Evolutionary conservation across 1,140 invertebrate species (phyloP).

Genomic region (Meloidogyne hapla): DNA sequence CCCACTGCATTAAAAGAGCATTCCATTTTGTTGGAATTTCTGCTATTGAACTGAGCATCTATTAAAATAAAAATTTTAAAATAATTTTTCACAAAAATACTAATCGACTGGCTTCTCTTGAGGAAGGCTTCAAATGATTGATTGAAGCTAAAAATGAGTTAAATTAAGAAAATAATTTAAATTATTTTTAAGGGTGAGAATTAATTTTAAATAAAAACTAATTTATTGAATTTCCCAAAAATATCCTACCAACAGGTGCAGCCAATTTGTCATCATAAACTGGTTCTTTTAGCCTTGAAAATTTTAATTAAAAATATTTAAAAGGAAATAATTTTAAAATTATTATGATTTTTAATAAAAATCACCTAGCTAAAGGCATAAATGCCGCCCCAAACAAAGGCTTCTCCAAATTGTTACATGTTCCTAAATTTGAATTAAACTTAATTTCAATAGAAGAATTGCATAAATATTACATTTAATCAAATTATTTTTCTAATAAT

Average conservation of each 20-base stretch:
- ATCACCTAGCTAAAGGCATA: slow-evolving; percentile 74
- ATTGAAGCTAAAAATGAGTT: slow-evolving; percentile 50
- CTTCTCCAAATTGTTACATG: slow-evolving; percentile 88
- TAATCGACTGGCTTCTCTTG: slow-evolving; percentile 49
- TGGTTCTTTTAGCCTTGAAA: slow-evolving; percentile 25
- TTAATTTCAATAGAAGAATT: too few relatives aligned
- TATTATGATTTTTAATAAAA: too few relatives aligned
- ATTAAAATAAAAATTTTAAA: too few relatives aligned
- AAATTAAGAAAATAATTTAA: background rate
- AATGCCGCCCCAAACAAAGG: slow-evolving; percentile 87
- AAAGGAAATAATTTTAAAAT: background rate
- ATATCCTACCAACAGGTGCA: slow-evolving; percentile 41
- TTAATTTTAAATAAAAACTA: too few relatives aligned
- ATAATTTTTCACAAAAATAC: background rate
- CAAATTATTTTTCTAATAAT: too few relatives aligned
- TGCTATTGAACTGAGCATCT: slow-evolving; percentile 51
- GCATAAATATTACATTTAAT: too few relatives aligned
- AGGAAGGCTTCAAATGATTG: slow-evolving; percentile 50
- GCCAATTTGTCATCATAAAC: slow-evolving; percentile 42
- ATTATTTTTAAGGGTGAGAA: background rate
- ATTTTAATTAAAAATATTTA: background rate
- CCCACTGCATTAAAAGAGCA: slow-evolving; percentile 63
- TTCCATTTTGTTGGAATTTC: slow-evolving; percentile 59
- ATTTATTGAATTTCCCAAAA: background rate
- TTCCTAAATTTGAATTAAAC: slow-evolving; percentile 66